Evolutionary conservation across 23 tunicate genomes (phyloP).

Genomic region (Oikopleura vanhoeffeni): DNA sequence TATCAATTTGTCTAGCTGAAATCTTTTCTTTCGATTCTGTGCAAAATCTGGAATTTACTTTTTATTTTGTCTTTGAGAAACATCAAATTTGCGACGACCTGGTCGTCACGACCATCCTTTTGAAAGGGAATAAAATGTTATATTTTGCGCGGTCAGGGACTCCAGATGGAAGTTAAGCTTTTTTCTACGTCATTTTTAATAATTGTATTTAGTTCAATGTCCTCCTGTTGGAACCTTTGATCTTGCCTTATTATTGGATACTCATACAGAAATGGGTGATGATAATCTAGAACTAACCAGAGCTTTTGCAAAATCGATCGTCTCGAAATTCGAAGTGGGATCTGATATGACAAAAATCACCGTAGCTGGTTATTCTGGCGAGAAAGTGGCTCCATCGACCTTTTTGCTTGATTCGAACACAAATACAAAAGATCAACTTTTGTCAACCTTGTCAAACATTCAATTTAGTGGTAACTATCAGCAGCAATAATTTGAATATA

Average conservation of each 20-base stretch:
- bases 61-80: no score
- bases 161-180: no score
- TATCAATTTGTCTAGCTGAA: no score
- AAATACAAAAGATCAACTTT: not conserved
- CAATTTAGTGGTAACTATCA: not conserved
- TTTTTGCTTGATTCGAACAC: not conserved
- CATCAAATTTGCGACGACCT: no score
- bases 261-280: not conserved
- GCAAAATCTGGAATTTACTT: no score
- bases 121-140: no score
- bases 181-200: no score
- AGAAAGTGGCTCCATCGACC: not conserved
- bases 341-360: not conserved
- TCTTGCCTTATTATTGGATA: not conserved
- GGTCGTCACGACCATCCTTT: no score
- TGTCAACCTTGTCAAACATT: not conserved
- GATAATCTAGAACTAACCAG: not conserved
- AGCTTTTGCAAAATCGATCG: not conserved
- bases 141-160: no score
- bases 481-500: no score
- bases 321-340: not conserved
- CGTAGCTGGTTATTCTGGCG: slow-evolving; percentile 14
- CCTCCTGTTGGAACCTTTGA: slow-evolving; percentile 7
- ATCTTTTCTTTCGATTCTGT: no score
- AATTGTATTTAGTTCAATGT: not conserved